Base-by-base conservation (phyloP, 2,797 vertebrate species). In the Parotocinclus haroldoi region DNA sequence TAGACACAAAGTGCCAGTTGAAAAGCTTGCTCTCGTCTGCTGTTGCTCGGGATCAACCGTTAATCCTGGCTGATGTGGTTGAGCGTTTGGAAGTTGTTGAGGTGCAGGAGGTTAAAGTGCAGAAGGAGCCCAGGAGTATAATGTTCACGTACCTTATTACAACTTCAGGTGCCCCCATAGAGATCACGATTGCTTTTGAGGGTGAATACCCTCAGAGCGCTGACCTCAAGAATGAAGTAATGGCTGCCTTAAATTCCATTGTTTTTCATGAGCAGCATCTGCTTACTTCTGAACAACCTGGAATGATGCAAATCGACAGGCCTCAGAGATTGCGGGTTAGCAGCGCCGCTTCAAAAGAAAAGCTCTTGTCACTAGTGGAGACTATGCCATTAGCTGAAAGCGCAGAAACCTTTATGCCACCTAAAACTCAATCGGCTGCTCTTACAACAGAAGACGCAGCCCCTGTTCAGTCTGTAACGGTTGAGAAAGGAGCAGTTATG, bases 91-190 rank as follows among this genome's bases (percentile, higher is more conserved):
- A 91, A 53, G 84, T 84, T 3, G 17, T 92, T 46, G 86, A 93
- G 51, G 73, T 96, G 44, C 91, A 87, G 60, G 88, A 92, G 51
- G 72, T 94, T 68, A 91, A 84, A 67, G 81, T 93, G 69, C 85
- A 83, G 19, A 90, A 80, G 82, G 92, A 96, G 75, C 90, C 89
- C 18, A 89, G 81, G 68, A 16, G 75, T 50, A 74, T 83, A 5
- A 71, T 88, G 73, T 95, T 93, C 59, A 93, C 88, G 0, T 96
- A 94, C 73, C 76, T 94, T 40, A 89, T 96, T 80, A 95, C 90
- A 17, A 85, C 89, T 52, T 82, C 80, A 70, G 85, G 78, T 42
- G 80, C 89, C 9, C 83, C 87, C 0, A 77, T 91, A 77, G 96
- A 98, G 87, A 83, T 96, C 67, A 89, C 90, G 6, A 66, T 96